Conservation (phyloP, 1,140 invertebrate genomes). For the Oryctes rhinoceros region DNA sequence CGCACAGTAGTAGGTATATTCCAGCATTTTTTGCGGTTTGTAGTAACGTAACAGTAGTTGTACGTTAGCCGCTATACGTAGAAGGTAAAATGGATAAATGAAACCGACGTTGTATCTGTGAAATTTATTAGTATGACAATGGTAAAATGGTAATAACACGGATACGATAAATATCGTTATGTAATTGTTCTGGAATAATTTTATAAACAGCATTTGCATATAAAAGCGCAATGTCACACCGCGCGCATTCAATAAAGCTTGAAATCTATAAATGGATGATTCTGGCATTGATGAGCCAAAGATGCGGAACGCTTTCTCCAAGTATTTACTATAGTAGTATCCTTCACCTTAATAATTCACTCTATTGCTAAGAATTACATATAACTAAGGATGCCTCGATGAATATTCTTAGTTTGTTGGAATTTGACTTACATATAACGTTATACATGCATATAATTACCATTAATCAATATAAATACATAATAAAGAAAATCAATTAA, state of each 20-base stretch:
- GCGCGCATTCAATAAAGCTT: background rate
- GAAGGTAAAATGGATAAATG: background rate
- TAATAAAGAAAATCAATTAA: too few species aligned
- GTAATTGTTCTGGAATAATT: background rate
- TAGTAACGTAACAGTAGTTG: background rate
- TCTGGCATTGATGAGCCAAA: background rate
- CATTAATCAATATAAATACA: too few species aligned
- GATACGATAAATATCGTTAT: slow-evolving; percentile 15
- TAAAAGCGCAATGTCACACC: background rate
- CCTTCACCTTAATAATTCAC: slow-evolving; percentile 16
- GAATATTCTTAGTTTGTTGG: background rate
- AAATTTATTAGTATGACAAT: background rate
- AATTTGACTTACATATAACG: background rate
- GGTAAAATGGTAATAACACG: background rate
- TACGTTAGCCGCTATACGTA: background rate
- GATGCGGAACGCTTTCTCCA: background rate
- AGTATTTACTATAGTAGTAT: slow-evolving; percentile 10
- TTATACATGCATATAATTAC: background rate
- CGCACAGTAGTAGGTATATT: too few species aligned
- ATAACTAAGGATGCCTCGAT: background rate
- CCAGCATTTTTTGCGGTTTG: background rate
- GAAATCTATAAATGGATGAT: background rate
- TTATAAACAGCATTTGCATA: slow-evolving; percentile 7
- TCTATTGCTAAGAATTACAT: background rate
- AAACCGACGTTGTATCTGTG: background rate